Base-by-base conservation (phyloP, 2,113 vertebrate species). In the Tyrannus savana region DNA sequence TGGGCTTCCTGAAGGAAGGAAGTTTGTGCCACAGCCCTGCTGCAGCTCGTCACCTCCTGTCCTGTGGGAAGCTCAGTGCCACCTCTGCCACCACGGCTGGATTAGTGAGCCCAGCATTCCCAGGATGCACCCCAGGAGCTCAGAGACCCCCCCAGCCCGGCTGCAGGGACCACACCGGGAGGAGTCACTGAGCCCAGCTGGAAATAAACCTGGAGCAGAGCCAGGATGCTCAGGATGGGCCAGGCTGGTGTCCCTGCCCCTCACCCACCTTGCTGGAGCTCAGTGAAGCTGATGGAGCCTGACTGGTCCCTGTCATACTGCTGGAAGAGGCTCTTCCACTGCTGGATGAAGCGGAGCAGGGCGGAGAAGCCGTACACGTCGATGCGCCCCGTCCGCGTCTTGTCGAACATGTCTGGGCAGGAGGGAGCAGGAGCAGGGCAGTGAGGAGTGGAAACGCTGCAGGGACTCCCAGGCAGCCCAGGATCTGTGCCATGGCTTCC, bases 321-420 rank as follows among this genome's bases (percentile, higher is more conserved):
- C 96, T 99, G 98, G 96, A 99, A 99, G 72, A 99, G 96, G 49
- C 59, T 98, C 59, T 95, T 98, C 99, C 99, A 99, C 75, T 98
- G 98, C 97, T 99, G 99, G 95, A 99, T 98, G 97, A 98, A 99
- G 16, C 96, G 97, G 97, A 99, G 99, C 62, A 99, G 84, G 24
- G 98, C 99, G 0, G 99, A 99, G 98, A 99, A 99, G 21, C 99
- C 98, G 2, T 98, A 98, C 75, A 99, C 25, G 5, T 99, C 99
- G 0, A 99, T 99, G 50, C 97, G 98, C 3, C 99, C 99, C 0
- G 98, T 97, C 39, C 97, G 98, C 35, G 97, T 99, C 97, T 98
- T 98, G 96, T 99, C 99, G 53, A 99, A 99, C 99, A 99, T 99
- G 97, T 99, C 99, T 99, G 96, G 42, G 23, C 55, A 88, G 37